phyloP scores from a whole-genome alignment of 2,797 vertebrate genomes.

The Ispidina picta region DNA sequence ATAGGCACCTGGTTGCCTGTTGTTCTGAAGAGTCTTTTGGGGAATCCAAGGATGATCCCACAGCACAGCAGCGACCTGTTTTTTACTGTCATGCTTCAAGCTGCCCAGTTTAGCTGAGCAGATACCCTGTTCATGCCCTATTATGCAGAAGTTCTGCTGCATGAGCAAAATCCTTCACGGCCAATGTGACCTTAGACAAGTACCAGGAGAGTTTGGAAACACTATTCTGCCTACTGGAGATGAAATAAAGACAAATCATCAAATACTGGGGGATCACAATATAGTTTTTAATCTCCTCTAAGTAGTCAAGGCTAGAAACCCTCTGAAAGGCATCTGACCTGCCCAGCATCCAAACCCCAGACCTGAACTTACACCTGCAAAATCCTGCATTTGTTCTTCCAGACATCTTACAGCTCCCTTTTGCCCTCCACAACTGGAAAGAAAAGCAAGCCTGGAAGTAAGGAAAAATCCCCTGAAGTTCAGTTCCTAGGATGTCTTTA shows the following conservation, averaged over 20 bases:
- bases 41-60: not conserved
- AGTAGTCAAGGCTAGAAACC: not conserved
- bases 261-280: rapidly evolving
- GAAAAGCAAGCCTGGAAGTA: not conserved
- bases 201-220: not conserved
- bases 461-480: not conserved
- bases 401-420: not conserved
- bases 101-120: not conserved
- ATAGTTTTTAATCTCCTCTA: not conserved
- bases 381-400: not conserved
- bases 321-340: rapidly evolving
- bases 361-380: not conserved
- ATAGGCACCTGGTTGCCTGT: not conserved
- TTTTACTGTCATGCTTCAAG: not conserved
- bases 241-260: not conserved
- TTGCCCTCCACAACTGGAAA: not conserved
- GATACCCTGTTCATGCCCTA: rapidly evolving
- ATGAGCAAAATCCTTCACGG: rapidly evolving
- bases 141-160: not conserved
- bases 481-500: not conserved
- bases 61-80: not conserved
- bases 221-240: not conserved
- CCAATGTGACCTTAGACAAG: not conserved
- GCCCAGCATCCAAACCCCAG: not conserved
- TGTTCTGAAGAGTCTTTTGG: not conserved